phyloP scores from a whole-genome alignment of 2,113 vertebrate species.

The Stictonetta naevosa region DNA sequence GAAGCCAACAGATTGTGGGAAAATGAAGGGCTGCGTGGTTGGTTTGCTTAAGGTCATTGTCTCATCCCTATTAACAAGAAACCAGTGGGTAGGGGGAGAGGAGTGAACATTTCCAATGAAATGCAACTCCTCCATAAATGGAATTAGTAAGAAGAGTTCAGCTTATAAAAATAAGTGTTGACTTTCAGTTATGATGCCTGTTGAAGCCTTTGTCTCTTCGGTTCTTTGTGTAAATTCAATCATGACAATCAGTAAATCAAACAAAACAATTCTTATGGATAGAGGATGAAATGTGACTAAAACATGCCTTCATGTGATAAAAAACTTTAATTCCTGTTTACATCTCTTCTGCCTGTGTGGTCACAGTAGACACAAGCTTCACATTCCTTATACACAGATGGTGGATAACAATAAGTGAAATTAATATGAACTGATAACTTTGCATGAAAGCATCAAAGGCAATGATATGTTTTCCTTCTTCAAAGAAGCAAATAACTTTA shows the following conservation, averaged over 20 bases:
- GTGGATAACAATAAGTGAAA: background rate
- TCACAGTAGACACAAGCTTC: rapidly evolving
- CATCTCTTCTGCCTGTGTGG: background rate
- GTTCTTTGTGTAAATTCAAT: background rate
- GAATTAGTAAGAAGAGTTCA: background rate
- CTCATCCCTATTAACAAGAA: background rate
- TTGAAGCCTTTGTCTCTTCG: background rate
- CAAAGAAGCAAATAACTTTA: background rate
- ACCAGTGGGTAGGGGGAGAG: background rate
- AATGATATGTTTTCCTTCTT: background rate
- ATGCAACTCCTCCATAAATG: background rate
- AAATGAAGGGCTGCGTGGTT: background rate
- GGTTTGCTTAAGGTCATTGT: background rate
- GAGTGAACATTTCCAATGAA: background rate
- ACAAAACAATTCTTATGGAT: background rate
- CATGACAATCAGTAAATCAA: background rate
- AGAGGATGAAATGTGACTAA: background rate
- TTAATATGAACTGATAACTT: background rate
- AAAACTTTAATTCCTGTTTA: background rate
- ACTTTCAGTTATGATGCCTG: background rate
- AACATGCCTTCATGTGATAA: background rate
- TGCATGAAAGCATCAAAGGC: background rate
- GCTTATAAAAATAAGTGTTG: background rate
- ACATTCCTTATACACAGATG: background rate
- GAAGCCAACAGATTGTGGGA: background rate